Evolutionary conservation across 2,888 invertebrate genomes (phyloP), one percentile per base, ranked within the genome.

Genomic region (Phyto melanocephala): DNA sequence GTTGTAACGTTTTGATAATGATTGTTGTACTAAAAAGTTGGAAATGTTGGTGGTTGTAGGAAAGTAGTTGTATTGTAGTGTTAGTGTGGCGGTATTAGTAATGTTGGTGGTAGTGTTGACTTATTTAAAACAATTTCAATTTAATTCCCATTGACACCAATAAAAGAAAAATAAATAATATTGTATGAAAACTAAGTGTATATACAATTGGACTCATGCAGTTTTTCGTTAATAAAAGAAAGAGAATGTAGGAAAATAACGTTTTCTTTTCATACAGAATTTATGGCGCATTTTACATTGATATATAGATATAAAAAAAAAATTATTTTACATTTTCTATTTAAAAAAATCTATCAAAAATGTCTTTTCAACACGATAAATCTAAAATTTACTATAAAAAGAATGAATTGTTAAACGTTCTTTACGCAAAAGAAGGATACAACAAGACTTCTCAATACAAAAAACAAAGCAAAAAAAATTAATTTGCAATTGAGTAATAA

Each of bases 91-190:
- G 15, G 35, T 77, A 22, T 67, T 76, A 62, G 74, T 84, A 70
- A 63, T 76, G 77, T 70, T 80, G 80, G 63, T 78, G 58, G 37
- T 77, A 70, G 72, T 77, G 71, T 62, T 72, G 70, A 67, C 56
- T 56, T 75, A 67, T 68, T 75, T 67, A 37, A 80, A 84, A 84
- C 78, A 87, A 89, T 89, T 87, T 86, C 88, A 89, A 89, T 88
- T 88, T 88, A 88, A 89, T 88, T 88, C 88, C 88, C 88, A 88
- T 88, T 88, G 86, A 88, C 71, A 79, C 40, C 71, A 79, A 79
- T 88, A 87, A 88, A 88, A 87, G 87, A 85, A 84, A 87, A 88
- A 88, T 87, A 87, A 52, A 67, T 56, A 45, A 62, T 62, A 68
- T 65, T 33, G 17, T 40, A 54, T 17, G 35, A 17, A 77, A 56